Evolutionary conservation across 2,113 vertebrate genomes (phyloP).

Genomic region (Lagopus muta): DNA sequence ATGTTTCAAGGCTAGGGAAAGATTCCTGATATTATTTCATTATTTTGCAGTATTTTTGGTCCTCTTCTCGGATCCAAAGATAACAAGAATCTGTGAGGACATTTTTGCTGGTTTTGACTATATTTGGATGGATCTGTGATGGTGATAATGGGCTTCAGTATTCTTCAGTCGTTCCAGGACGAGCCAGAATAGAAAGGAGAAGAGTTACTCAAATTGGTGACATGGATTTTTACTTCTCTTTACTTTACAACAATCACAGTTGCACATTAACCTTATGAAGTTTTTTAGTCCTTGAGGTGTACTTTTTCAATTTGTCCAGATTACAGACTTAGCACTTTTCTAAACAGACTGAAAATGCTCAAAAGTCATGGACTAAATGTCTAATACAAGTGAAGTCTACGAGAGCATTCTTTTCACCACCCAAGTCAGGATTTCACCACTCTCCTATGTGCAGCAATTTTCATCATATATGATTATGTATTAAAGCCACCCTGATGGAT

Average conservation of each 20-base stretch:
- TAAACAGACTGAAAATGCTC: not conserved
- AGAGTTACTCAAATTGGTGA: not conserved
- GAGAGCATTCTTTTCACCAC: not conserved
- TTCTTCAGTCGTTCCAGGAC: accelerated
- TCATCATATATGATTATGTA: not conserved
- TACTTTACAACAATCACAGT: no score
- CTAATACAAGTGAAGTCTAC: not conserved
- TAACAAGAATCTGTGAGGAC: not conserved
- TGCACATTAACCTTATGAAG: not conserved
- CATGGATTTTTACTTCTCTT: not conserved
- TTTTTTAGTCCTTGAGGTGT: not conserved
- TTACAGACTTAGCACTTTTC: not conserved
- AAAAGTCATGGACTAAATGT: not conserved
- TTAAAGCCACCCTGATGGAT: not conserved
- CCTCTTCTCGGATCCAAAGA: not conserved
- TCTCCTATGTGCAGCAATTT: not conserved
- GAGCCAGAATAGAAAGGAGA: not conserved
- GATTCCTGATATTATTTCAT: not conserved
- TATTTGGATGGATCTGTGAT: not conserved
- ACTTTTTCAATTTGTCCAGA: not conserved
- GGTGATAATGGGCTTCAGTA: not conserved
- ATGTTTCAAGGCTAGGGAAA: not conserved
- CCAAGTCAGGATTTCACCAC: not conserved
- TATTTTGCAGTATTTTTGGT: not conserved
- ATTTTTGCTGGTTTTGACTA: not conserved